Percentiles rank a stretch among this genome's conserved stretches.
These are phyloP conservation scores for Chionomys nivalis DNA, from an alignment of 2,113 vertebrate genomes.

Conservation along the genomic window DNA sequence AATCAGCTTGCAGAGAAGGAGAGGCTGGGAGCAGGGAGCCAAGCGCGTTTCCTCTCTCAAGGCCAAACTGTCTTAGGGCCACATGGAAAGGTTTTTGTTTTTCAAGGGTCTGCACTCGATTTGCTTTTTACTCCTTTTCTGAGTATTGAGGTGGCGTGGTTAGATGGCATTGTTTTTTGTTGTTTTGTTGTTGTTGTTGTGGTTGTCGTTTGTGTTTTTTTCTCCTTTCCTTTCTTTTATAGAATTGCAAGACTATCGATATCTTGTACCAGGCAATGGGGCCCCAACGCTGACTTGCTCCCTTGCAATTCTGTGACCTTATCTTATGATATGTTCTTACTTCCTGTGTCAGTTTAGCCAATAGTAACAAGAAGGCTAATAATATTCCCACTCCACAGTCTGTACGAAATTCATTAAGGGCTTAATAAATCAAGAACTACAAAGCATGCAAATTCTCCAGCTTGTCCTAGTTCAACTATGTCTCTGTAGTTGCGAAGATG, in stretches of 20 bases:
- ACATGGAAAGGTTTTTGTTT: background rate
- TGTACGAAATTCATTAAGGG: background rate
- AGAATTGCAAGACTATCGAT: background rate
- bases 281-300: background rate
- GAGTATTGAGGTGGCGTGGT: background rate
- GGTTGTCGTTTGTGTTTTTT: background rate
- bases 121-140: background rate
- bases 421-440: background rate
- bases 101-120: background rate
- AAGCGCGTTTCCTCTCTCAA: background rate
- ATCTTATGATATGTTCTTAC: background rate
- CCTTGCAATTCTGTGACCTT: background rate
- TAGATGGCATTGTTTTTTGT: background rate
- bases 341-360: background rate
- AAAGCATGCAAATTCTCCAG: background rate
- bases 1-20: slow-evolving; percentile 10
- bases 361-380: background rate
- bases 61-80: background rate
- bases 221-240: background rate
- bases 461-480: background rate
- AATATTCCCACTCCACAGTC: too few species aligned
- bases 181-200: background rate
- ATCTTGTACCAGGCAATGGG: background rate
- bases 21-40: background rate
- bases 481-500: slow-evolving; percentile 8